Evolutionary conservation across 2,797 vertebrate species (phyloP), one percentile per base, ranked within the genome.

Genomic region (Halcyon chelicuti): DNA sequence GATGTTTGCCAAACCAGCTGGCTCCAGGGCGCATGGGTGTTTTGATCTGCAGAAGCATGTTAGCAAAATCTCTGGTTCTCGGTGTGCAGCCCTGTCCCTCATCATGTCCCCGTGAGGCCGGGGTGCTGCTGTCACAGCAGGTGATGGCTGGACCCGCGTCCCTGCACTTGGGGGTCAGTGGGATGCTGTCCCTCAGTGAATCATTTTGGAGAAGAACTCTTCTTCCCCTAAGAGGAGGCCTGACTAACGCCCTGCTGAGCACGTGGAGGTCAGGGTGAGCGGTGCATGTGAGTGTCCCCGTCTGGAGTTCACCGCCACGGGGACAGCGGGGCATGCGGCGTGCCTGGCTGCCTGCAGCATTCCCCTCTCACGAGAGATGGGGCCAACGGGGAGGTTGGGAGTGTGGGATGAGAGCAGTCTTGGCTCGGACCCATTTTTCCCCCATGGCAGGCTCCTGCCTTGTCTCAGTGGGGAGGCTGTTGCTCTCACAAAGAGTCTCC

Each of bases 401-500:
- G 5, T 16, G 61, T 20, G 40, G 49, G 35, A 33, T 88, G 92
- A 83, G 65, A 82, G 52, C 76, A 75, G 66, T 13, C 47, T 92
- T 86, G 87, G 81, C 92, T 80, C 9, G 0, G 18, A 33, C 66
- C 35, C 88, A 5, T 68, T 76, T 14, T 72, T 86, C 9, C 66
- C 74, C 76, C 17, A 3, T 29, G 77, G 66, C 35, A 82, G 44
- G 54, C 60, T 39, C 39, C 81, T 90, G 47, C 83, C 57, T 78
- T 26, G 39, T 79, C 82, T 80, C 47, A 46, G 23, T 0, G 0
- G 52, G 82, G 44, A 67, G 78, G 54, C 65, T 58, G 58, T 40
- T 76, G n/a, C 26, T 40, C 44, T 54, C 86, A 96, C 88, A 97
- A 96, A 96, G 90, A 81, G 49, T 11, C 95, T 73, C 90, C 94